Base-by-base conservation (phyloP, 2,797 vertebrate species). In the Macropodus opercularis region DNA sequence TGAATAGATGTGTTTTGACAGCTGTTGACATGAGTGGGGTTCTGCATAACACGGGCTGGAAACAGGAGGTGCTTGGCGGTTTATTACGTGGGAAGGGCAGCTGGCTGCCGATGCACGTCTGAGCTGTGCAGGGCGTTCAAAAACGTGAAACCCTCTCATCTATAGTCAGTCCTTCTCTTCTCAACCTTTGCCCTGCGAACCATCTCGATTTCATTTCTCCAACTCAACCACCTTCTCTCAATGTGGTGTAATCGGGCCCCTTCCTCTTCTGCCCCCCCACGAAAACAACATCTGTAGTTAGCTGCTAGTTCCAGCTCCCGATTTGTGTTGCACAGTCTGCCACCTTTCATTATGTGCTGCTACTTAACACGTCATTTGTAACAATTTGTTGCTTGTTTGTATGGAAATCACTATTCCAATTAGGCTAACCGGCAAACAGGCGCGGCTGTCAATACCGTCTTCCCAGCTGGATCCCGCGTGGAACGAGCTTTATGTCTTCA, bases 361-460 rank as follows among this genome's bases (percentile, higher is more conserved):
- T 52, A 68, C 69, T 85, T 77, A 73, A 76, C 68, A 51, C 17
- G 11, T 65, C 63, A 85, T 90, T 86, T 86, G 81, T 78, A 83
- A 74, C 83, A 77, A 85, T 87, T 81, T 87, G 83, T 71, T 67
- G 44, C 70, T 79, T 84, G 77, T 89, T 86, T 85, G 52, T 80
- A 84, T 90, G 83, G 77, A 84, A 90, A 90, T 87, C 60, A 57
- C 77, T 63, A 26, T 48, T 53, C 69, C 78, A 85, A 84, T 88
- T 81, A 86, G 62, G 47, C 67, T 74, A 68, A 78, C 73, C 36
- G 7, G 63, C 62, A 46, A 71, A 69, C 58, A 61, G 64, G 46
- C 34, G 3, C 13, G 29, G 13, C 57, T 75, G 76, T 82, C 75
- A 71, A 82, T 84, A 72, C 46, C 27, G 60, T 69, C 63, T n/a